Percentiles rank a stretch among this genome's conserved stretches.
Conservation (phyloP, 2,888 invertebrate genomes). For the Ormyrus labotus region DNA sequence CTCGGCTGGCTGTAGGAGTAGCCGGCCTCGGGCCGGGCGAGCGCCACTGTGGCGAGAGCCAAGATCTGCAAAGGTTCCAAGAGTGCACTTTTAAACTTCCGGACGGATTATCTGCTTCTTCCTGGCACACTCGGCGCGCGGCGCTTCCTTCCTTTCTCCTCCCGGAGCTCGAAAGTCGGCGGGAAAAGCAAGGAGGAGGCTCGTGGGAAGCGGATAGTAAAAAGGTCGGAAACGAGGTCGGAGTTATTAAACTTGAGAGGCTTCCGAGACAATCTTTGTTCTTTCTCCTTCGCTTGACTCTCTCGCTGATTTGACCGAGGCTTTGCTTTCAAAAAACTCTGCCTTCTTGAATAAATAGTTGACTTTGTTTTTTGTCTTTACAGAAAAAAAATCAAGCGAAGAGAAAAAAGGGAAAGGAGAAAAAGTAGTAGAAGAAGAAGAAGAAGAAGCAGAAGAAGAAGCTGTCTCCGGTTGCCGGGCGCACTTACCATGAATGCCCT, state of each 20-base stretch:
- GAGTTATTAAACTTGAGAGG: constrained; percentile 30
- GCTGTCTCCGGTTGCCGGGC: constrained; percentile 14
- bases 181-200: not conserved
- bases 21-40: constrained; percentile 73
- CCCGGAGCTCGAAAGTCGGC: not conserved
- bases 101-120: not conserved
- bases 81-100: too few relatives aligned
- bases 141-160: not conserved
- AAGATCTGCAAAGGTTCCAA: constrained; percentile 66
- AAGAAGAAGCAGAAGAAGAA: too few relatives aligned
- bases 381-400: not conserved
- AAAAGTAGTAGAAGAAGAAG: not conserved
- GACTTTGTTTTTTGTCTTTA: not conserved
- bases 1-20: constrained; percentile 67
- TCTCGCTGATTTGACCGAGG: constrained; percentile 11
- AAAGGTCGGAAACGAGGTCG: constrained; percentile 3
- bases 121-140: too few relatives aligned
- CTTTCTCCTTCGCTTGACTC: constrained; percentile 33
- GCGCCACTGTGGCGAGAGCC: constrained; percentile 72
- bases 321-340: too few relatives aligned
- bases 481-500: constrained; percentile 76
- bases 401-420: constrained; percentile 8
- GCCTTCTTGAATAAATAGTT: too few relatives aligned
- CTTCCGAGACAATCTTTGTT: constrained; percentile 18
- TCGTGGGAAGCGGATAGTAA: not conserved